Evolutionary conservation across 2,113 vertebrate genomes (phyloP).

Genomic region (Origma solitaria): DNA sequence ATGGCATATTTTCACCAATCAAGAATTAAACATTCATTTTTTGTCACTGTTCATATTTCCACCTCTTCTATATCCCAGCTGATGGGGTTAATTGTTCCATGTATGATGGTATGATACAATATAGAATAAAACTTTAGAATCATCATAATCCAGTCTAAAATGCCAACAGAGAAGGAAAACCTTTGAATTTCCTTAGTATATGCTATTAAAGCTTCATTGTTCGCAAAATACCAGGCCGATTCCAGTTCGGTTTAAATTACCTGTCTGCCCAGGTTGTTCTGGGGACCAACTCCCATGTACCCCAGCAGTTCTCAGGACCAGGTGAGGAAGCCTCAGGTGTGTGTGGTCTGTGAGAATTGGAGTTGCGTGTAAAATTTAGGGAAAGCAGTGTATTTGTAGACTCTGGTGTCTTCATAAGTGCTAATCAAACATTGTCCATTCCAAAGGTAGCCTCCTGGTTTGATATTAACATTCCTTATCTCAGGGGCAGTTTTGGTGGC

Average conservation of each 20-base stretch:
- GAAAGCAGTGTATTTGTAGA: not conserved
- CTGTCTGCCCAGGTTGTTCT: not conserved
- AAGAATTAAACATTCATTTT: not conserved
- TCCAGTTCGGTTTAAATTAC: not conserved
- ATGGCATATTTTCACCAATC: not conserved
- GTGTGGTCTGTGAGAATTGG: not conserved
- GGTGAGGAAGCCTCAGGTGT: not conserved
- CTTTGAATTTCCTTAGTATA: not conserved
- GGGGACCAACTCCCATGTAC: not conserved
- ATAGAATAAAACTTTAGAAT: not conserved
- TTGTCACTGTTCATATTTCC: not conserved
- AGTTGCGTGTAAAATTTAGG: not conserved
- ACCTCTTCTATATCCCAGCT: not conserved
- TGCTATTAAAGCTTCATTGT: not conserved
- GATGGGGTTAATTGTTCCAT: not conserved
- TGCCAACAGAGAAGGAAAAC: not conserved
- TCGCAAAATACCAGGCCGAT: not conserved
- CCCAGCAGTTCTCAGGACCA: not conserved
- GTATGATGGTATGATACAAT: not conserved
- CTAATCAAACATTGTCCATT: not conserved
- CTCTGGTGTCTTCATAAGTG: not conserved
- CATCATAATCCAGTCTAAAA: not conserved
- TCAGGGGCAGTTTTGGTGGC: not conserved
- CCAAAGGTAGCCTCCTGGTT: not conserved
- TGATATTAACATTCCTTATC: not conserved